Evolutionary conservation across 2,797 vertebrate genomes (phyloP), one percentile per base, ranked within the genome.

Genomic region (Epinephelus awoara): DNA sequence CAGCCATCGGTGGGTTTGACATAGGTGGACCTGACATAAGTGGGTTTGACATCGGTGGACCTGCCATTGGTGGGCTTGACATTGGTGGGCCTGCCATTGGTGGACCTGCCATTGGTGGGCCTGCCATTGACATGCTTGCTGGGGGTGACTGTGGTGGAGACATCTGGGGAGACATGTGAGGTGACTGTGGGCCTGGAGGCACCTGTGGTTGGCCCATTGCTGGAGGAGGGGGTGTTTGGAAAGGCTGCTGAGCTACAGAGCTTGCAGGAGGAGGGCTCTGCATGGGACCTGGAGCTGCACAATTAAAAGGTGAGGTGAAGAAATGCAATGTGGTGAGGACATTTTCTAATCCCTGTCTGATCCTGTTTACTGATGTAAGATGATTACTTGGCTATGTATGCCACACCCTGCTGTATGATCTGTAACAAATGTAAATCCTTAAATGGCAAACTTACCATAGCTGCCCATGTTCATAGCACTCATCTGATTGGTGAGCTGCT

Each of bases 401-500:
- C 2, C 23, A 42, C 15, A 66, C 3, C 7, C 23, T 64, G 49
- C 25, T n/a, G 4, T 59, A 13, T 25, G 19, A 67, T 42, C 8
- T 70, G 11, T 44, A 18, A 2, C 6, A 52, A n/a, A n/a, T 21
- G 25, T 7, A 25, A 51, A 40, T 71, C 3, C 59, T 49, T 63
- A 40, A 67, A 63, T 25, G 18, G 18, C 9, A 59, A 80, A 72
- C 79, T 7, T 94, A 98, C 97, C 97, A 75, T 97, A 97, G 90
- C 85, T 96, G 67, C 96, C 95, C 80, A 99, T 83, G 65, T 97
- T 97, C 97, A 99, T 96, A 61, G 92, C 94, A 85, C 77, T 89
- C 91, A 99, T 95, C 86, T 98, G 97, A 92, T 92, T 95, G 68
- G 95, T 92, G 82, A 99, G 90, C 17, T 97, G 97, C 79, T 95